Percentiles rank a stretch among this genome's conserved stretches.
Conservation (phyloP, 2,797 vertebrate genomes). For the Triplophysa yarkandensis region DNA sequence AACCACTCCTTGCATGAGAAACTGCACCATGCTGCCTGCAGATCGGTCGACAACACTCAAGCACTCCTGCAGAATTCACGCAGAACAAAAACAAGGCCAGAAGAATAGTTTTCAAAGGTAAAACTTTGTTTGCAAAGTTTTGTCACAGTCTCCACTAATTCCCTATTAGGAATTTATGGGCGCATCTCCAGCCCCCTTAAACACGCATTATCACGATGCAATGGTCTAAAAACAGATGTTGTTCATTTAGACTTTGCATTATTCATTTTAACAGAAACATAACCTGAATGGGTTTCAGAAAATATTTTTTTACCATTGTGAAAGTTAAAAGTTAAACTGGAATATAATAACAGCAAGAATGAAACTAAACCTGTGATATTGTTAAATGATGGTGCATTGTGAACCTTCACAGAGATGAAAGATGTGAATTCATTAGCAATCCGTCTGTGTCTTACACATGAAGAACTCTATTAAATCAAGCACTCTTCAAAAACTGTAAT, state of each 20-base stretch:
- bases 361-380: conserved; percentile 3
- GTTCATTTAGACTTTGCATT: background rate
- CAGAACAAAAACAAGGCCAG: conserved; percentile 59
- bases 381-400: background rate
- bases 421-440: conserved; percentile 56
- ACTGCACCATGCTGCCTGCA: conserved; percentile 26
- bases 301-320: background rate
- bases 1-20: conserved; percentile 39
- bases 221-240: background rate
- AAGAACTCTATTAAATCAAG: conserved; percentile 32
- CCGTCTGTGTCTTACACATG: conserved; percentile 24
- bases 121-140: conserved; percentile 49
- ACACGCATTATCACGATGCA: background rate
- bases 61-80: conserved; percentile 37
- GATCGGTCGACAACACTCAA: conserved; percentile 49
- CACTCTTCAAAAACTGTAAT: conserved; percentile 49
- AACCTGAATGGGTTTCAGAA: background rate
- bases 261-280: background rate
- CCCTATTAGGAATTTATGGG: background rate
- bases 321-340: background rate
- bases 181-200: background rate
- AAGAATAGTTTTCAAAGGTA: conserved; percentile 41
- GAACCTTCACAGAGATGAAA: conserved; percentile 26
- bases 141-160: background rate
- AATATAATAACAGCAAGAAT: background rate